Percentiles rank a stretch among this genome's conserved stretches.
Conservation (phyloP, 2,888 invertebrate species). For the Branchellion lobata region DNA sequence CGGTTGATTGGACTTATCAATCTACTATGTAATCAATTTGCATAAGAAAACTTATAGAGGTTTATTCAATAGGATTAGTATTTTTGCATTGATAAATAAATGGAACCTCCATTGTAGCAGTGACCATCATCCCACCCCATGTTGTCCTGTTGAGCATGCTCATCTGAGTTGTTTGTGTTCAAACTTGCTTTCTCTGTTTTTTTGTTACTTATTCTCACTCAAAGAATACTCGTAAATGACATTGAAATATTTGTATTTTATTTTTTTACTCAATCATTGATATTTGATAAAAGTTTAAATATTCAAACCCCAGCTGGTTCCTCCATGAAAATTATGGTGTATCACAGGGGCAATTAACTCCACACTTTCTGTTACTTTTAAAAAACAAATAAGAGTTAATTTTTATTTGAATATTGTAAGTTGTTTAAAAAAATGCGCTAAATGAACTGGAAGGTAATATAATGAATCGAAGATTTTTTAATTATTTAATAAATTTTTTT, state of each 20-base stretch:
- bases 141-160: no score
- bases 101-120: no score
- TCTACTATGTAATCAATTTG: no score
- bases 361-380: not conserved
- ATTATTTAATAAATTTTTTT: no score
- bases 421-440: not conserved
- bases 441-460: not conserved
- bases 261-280: no score
- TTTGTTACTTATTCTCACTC: not conserved
- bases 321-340: not conserved
- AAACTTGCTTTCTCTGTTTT: not conserved
- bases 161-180: not conserved
- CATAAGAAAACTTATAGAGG: not conserved
- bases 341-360: not conserved
- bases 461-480: not conserved
- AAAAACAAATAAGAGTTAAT: not conserved
- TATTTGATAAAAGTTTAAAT: not conserved
- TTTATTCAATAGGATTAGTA: not conserved
- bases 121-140: no score
- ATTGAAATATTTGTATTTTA: no score
- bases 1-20: no score
- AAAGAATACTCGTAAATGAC: no score
- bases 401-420: not conserved
- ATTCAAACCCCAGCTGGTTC: not conserved
- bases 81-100: no score